Base-by-base conservation (phyloP, 2,888 invertebrate genomes). In the Encarsia formosa region DNA sequence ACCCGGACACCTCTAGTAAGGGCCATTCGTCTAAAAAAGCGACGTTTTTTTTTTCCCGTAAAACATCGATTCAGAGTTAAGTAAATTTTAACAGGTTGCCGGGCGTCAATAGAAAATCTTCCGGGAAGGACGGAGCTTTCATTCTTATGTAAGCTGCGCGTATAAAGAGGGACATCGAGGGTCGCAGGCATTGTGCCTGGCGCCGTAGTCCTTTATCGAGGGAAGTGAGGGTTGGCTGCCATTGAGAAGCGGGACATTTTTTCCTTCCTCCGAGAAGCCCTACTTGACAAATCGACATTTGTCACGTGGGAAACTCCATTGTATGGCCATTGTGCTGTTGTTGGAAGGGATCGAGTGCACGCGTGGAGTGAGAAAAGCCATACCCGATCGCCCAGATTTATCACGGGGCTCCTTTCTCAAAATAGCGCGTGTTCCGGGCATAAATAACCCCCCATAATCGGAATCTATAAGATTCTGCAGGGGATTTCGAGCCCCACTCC, bases 241-340 rank as follows among this genome's bases (percentile, higher is more conserved):
- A 68, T 69, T 69, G 70, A 67, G 66, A 68, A 57, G 53, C 19
- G 44, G 15, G 35, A 46, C 22, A 38, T 26, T 63, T 63, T 62
- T 67, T 68, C 45, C 68, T 63, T 49, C 49, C 37, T 4, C 13
- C 16, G 5, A 43, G 51, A 51, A 71, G 69, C 69, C 67, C 70
- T 69, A 65, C 63, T 65, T 71, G 73, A 73, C 72, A 71, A 73
- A 73, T 73, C 71, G 72, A 63, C 65, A 65, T 65, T 69, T 70
- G 70, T 68, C 67, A 66, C 67, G 67, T 67, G 67, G 67, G 64
- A 66, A 68, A 69, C 64, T 67, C 65, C 55, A 66, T 71, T 9
- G n/a, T 32, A 13, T n/a, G 29, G 32, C 47, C 37, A 32, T n/a
- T n/a, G n/a, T n/a, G n/a, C n/a, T n/a, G n/a, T n/a, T n/a, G n/a